Evolutionary conservation across 2,888 invertebrate species (phyloP).

Genomic region (Conus canariensis): DNA sequence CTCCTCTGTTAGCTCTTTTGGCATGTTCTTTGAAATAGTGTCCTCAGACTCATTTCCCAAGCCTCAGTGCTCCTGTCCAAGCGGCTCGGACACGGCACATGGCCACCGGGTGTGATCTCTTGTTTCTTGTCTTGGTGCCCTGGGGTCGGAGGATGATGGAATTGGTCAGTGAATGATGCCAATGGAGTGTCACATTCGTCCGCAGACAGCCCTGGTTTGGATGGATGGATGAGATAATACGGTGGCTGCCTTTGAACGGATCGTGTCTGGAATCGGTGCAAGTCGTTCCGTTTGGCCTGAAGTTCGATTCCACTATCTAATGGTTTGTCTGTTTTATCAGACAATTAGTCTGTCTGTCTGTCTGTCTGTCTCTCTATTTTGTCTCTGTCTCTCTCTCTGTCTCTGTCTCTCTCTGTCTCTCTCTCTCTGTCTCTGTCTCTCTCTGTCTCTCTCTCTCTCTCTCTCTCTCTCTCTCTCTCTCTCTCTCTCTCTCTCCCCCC

Average conservation of each 20-base stretch:
- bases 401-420: background rate
- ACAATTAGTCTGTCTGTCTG: background rate
- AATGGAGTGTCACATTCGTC: no score
- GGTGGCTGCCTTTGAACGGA: background rate
- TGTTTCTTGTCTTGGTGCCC: no score
- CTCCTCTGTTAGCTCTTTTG: no score
- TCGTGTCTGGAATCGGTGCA: no score
- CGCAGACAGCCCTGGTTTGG: no score
- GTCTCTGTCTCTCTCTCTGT: background rate
- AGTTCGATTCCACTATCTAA: background rate
- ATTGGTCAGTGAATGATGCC: no score
- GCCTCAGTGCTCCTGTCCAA: no score
- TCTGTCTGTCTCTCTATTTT: background rate
- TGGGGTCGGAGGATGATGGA: no score
- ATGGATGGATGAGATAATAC: background rate
- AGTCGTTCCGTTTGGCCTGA: background rate
- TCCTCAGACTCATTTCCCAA: no score
- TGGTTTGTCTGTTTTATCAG: background rate
- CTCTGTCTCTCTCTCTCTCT: background rate
- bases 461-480: constrained; percentile 4
- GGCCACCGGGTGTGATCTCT: no score
- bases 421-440: background rate
- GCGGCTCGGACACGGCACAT: no score
- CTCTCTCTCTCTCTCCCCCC: background rate
- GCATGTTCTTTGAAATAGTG: no score